phyloP scores from a whole-genome alignment of 2,113 vertebrate species.

The Picathartes gymnocephalus region DNA sequence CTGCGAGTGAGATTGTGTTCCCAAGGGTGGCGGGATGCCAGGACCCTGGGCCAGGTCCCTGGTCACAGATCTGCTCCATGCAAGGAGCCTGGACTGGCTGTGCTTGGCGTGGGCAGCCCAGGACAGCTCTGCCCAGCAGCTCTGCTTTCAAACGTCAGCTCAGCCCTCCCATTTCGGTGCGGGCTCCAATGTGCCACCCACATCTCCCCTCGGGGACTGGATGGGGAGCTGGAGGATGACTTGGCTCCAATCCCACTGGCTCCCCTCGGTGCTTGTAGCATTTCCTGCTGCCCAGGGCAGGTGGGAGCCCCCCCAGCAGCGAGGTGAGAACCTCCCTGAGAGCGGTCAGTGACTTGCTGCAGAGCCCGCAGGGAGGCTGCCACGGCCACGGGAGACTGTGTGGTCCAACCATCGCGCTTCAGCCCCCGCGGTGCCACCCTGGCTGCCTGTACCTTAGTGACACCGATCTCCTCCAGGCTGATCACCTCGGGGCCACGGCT shows the following conservation, averaged over 20 bases:
- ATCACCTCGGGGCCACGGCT: conserved; percentile 71
- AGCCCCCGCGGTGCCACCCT: neutral
- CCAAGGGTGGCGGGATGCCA: fast-evolving
- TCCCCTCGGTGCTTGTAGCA: neutral
- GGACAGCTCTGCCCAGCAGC: neutral
- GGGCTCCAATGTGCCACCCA: neutral
- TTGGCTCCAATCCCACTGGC: neutral
- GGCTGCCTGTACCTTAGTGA: conserved; percentile 72
- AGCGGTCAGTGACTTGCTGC: neutral
- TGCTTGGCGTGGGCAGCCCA: neutral
- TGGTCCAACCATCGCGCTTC: neutral
- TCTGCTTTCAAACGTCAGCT: neutral
- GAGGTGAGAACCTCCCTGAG: fast-evolving
- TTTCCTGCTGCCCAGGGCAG: neutral
- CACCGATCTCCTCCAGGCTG: conserved; percentile 76
- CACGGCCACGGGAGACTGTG: fast-evolving
- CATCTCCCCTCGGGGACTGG: neutral
- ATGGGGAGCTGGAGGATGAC: neutral
- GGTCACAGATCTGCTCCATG: neutral
- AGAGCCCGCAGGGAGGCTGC: neutral
- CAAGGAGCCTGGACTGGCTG: neutral
- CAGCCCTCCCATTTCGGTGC: neutral
- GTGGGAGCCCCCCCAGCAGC: neutral
- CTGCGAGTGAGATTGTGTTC: neutral
- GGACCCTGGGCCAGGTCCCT: neutral